A percentile compares a stretch with the other conserved stretches of the same genome.
Conservation (phyloP, 2,797 vertebrate species). For the Pipistrellus pygmaeus region DNA sequence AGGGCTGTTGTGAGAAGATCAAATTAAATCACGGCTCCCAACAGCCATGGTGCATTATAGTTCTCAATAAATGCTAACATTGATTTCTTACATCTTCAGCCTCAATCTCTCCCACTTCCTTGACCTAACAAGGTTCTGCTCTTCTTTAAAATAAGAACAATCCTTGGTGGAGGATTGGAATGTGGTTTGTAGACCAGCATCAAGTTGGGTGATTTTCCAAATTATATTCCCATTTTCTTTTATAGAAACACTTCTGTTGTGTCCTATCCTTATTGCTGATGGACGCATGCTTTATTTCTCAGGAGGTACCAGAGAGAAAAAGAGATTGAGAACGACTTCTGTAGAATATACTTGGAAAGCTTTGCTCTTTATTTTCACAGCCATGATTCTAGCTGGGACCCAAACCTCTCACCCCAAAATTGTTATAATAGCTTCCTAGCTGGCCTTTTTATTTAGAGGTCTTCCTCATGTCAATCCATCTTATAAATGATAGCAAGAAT, state of each 20-base stretch:
- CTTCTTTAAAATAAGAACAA: background rate
- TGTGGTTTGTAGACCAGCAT: background rate
- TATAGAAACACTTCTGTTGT: background rate
- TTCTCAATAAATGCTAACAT: slow-evolving; percentile 1
- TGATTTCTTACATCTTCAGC: background rate
- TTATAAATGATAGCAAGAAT: background rate
- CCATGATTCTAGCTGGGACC: background rate
- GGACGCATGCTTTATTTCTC: background rate
- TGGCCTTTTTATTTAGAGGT: background rate
- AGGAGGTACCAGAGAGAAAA: background rate
- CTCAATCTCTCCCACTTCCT: background rate
- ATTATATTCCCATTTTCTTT: background rate
- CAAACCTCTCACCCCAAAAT: slow-evolving; percentile 1
- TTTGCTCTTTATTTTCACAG: slow-evolving; percentile 26
- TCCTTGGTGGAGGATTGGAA: background rate
- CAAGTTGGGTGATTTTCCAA: background rate
- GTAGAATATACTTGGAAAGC: background rate
- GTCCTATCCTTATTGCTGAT: background rate
- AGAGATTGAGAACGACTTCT: background rate
- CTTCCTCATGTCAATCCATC: background rate
- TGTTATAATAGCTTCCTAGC: background rate
- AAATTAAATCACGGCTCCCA: background rate
- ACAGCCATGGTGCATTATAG: background rate
- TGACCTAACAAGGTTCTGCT: background rate
- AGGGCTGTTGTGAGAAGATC: background rate